These are phyloP conservation scores for Spondyliosoma cantharus DNA, from an alignment of 2,797 vertebrate species.

Conservation along the genomic window DNA sequence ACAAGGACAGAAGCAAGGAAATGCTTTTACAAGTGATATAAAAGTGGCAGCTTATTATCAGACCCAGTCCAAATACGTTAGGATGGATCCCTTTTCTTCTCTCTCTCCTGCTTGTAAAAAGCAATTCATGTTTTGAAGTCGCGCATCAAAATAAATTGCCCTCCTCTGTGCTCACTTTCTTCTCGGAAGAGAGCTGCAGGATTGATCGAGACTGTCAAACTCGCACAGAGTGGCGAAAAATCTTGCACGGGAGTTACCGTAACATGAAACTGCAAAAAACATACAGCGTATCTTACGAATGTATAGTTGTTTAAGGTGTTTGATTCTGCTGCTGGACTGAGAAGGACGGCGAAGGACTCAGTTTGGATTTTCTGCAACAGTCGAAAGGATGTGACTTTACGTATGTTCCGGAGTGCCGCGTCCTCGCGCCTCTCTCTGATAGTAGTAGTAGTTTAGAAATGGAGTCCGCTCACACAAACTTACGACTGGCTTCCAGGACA, in stretches of 20 bases:
- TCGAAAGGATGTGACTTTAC: too few species aligned
- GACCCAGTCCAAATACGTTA: conserved; percentile 87
- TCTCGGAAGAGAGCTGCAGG: conserved; percentile 11
- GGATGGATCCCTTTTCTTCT: conserved; percentile 77
- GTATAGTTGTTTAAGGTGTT: too few species aligned
- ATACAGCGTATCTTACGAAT: not conserved
- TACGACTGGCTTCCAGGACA: too few species aligned
- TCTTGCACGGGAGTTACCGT: not conserved
- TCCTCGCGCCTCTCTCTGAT: conserved; percentile 45
- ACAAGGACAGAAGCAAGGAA: conserved; percentile 88
- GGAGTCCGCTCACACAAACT: too few species aligned
- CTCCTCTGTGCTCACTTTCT: conserved; percentile 4
- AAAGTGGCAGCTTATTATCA: conserved; percentile 89
- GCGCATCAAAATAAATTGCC: too few species aligned
- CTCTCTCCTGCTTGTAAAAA: conserved; percentile 63
- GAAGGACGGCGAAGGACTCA: too few species aligned
- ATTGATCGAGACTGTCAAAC: conserved; percentile 19
- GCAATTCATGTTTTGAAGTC: conserved; percentile 34
- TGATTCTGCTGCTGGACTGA: too few species aligned
- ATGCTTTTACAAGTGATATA: conserved; percentile 90
- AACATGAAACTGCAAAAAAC: not conserved
- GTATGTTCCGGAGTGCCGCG: too few species aligned
- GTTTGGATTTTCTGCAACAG: too few species aligned
- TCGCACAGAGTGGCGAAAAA: not conserved
- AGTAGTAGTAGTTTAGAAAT: too few species aligned